A percentile compares a stretch with the other conserved stretches of the same genome.
Evolutionary conservation across 2,797 vertebrate genomes (phyloP).

Genomic region (Parauchenoglanis ngamensis): DNA sequence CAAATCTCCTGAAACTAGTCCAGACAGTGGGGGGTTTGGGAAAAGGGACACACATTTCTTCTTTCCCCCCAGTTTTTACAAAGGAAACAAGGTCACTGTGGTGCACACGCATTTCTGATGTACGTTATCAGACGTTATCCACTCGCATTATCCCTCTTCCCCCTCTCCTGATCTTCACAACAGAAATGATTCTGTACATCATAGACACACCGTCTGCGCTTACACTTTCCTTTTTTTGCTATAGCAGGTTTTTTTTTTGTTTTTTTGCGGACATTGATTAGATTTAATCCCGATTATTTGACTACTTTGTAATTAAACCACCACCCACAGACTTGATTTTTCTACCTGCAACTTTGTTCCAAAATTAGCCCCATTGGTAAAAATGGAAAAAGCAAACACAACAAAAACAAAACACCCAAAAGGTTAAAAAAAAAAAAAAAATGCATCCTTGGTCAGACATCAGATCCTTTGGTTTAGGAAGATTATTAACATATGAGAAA

Average conservation of each 20-base stretch:
- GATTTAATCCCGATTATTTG: not conserved
- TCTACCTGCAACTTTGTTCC: not conserved
- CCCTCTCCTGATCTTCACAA: too few species aligned
- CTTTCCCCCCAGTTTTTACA: too few species aligned
- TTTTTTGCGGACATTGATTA: not conserved
- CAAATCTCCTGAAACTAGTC: too few species aligned
- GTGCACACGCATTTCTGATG: too few species aligned
- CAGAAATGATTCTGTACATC: too few species aligned
- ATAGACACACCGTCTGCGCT: too few species aligned
- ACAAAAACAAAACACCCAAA: not conserved
- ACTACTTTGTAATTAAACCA: not conserved
- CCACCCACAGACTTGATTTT: not conserved
- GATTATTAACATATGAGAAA: not conserved
- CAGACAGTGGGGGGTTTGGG: too few species aligned
- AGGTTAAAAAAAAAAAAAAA: not conserved
- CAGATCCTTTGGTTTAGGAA: not conserved
- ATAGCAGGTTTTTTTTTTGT: too few species aligned
- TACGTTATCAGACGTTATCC: too few species aligned
- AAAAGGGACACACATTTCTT: not conserved
- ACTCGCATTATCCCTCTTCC: too few species aligned
- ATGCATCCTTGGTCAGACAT: not conserved
- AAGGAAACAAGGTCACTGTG: too few species aligned
- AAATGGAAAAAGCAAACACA: not conserved
- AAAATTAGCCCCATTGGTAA: not conserved
- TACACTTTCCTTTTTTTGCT: too few species aligned